Percentiles rank a stretch among this genome's conserved stretches.
Evolutionary conservation across 2,888 invertebrate species (phyloP).

Genomic region (Selenia dentaria): DNA sequence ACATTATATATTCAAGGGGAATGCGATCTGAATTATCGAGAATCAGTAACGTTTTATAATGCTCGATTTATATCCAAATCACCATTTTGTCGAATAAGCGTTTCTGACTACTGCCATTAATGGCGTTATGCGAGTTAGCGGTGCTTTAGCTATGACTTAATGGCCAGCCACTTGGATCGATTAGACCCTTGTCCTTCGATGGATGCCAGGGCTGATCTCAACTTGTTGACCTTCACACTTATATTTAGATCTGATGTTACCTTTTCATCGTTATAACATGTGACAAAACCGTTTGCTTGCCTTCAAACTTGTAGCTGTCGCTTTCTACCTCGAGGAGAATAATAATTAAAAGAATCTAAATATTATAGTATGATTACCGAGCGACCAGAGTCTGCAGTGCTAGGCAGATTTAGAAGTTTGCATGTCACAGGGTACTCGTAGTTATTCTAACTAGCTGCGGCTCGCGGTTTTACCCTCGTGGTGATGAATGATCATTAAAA

Average conservation of each 20-base stretch:
- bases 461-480: too few species aligned
- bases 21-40: conserved; percentile 29
- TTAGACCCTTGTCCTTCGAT: conserved; percentile 48
- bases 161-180: conserved; percentile 48
- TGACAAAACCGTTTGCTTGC: too few species aligned
- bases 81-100: conserved; percentile 26
- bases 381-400: too few species aligned
- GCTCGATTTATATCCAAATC: conserved; percentile 29
- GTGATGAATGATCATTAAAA: too few species aligned
- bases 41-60: conserved; percentile 30
- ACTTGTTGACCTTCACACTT: conserved; percentile 36
- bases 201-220: conserved; percentile 43
- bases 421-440: too few species aligned
- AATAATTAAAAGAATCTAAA: too few species aligned
- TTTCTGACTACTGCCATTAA: conserved; percentile 46
- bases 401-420: too few species aligned
- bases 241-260: conserved; percentile 22
- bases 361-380: too few species aligned
- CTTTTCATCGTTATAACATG: background rate
- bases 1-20: conserved; percentile 31
- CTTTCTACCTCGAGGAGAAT: too few species aligned
- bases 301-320: too few species aligned
- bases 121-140: conserved; percentile 50
- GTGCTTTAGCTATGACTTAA: conserved; percentile 45
- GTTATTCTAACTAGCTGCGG: too few species aligned